phyloP scores from a whole-genome alignment of 2,888 invertebrate species.

The Eudiplozoon nipponicum region DNA sequence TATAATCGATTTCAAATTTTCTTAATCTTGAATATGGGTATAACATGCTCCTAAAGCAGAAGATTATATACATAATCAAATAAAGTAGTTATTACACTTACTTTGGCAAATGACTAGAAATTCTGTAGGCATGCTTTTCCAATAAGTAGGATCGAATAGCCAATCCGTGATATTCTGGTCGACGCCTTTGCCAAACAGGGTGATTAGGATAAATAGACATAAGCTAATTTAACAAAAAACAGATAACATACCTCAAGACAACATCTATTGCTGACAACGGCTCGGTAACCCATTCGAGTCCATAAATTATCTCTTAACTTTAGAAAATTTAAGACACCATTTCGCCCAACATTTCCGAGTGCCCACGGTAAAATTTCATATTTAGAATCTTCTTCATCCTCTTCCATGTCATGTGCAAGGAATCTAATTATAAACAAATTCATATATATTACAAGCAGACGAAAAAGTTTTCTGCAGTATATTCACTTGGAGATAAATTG shows the following conservation, averaged over 20 bases:
- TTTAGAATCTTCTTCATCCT: slow-evolving; percentile 32
- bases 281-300: slow-evolving; percentile 29
- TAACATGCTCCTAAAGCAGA: too few species aligned
- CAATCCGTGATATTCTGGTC: slow-evolving; percentile 24
- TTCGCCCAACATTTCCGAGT: slow-evolving; percentile 24
- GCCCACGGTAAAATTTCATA: slow-evolving; percentile 30
- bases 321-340: slow-evolving; percentile 22
- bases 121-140: too few species aligned
- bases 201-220: slow-evolving; percentile 23
- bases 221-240: too few species aligned
- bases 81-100: too few species aligned
- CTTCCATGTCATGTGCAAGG: slow-evolving; percentile 33
- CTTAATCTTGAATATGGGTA: too few species aligned
- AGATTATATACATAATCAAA: too few species aligned
- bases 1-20: too few species aligned
- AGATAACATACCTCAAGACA: slow-evolving; percentile 30
- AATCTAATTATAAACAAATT: background rate
- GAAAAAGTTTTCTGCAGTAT: slow-evolving; percentile 31
- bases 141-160: slow-evolving; percentile 22
- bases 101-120: too few species aligned
- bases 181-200: slow-evolving; percentile 21
- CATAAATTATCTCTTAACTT: slow-evolving; percentile 25
- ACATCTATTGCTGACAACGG: slow-evolving; percentile 29
- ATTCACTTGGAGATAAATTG: slow-evolving; percentile 27
- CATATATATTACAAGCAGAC: slow-evolving; percentile 31